phyloP scores from a whole-genome alignment of 2,113 vertebrate genomes.

The Enhydra lutris region DNA sequence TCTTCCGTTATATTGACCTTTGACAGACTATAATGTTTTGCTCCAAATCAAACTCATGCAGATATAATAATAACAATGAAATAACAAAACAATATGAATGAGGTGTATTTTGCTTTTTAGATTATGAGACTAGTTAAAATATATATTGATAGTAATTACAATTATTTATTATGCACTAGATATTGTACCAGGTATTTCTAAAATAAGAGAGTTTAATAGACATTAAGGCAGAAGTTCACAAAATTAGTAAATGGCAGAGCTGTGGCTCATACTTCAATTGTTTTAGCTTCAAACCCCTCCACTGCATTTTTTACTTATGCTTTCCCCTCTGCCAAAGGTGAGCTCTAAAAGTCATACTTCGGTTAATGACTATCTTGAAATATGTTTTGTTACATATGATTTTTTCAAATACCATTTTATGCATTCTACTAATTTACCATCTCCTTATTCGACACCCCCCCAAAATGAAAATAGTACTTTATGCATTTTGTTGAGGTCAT shows the following conservation, averaged over 20 bases:
- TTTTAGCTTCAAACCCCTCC: not conserved
- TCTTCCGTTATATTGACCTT: not conserved
- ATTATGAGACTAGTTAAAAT: not conserved
- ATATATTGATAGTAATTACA: not conserved
- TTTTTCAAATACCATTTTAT: not conserved
- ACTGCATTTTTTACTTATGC: not conserved
- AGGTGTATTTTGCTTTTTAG: not conserved
- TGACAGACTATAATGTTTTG: not conserved
- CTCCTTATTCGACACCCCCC: not conserved
- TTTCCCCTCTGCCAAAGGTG: not conserved
- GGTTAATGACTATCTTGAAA: not conserved
- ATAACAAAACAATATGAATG: not conserved
- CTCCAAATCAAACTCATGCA: not conserved
- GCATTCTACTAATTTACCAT: slow-evolving; percentile 23
- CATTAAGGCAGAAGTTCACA: not conserved
- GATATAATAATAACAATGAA: not conserved
- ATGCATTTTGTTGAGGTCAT: slow-evolving; percentile 34
- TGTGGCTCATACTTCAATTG: not conserved
- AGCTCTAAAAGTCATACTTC: not conserved
- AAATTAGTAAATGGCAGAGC: not conserved
- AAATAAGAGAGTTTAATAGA: not conserved
- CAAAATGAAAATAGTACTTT: slow-evolving; percentile 43
- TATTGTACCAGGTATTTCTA: not conserved
- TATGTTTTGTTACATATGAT: not conserved
- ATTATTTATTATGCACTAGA: not conserved